These are phyloP conservation scores for Caenorhabditis sp. DNA, from an alignment of 2,888 invertebrate genomes.

Conservation along the genomic window DNA sequence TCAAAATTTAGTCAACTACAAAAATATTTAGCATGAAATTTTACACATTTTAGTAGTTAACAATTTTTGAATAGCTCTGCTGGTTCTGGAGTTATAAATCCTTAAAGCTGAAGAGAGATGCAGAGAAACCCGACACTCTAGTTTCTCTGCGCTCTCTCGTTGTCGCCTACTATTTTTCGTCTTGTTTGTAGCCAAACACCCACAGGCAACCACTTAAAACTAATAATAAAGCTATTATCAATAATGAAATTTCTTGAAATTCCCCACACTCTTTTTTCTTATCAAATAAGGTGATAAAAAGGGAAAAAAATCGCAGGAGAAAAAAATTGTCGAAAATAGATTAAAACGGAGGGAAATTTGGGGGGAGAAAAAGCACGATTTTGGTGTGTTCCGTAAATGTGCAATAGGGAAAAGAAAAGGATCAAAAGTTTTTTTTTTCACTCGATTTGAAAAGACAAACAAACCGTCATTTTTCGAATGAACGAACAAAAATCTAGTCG, in stretches of 20 bases:
- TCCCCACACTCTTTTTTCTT: not conserved
- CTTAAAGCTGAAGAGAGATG: not conserved
- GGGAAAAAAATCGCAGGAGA: not conserved
- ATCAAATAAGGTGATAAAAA: slow-evolving; percentile 1
- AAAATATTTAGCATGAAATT: not conserved
- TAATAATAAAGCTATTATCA: slow-evolving; percentile 2
- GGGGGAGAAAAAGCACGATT: slow-evolving; percentile 3
- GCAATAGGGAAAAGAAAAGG: not conserved
- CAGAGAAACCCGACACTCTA: too few relatives aligned
- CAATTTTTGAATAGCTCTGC: not conserved
- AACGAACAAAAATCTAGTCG: not conserved
- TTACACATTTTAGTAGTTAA: not conserved
- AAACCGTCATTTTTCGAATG: slow-evolving; percentile 5
- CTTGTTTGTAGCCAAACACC: too few relatives aligned
- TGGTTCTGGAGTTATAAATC: not conserved
- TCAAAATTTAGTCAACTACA: not conserved
- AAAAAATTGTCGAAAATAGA: slow-evolving; percentile 5
- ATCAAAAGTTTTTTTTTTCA: slow-evolving; percentile 1
- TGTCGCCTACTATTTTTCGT: too few relatives aligned
- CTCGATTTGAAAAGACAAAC: slow-evolving; percentile 17
- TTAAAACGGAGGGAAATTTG: not conserved
- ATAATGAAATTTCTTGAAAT: not conserved
- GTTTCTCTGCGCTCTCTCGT: too few relatives aligned
- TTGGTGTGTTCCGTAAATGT: slow-evolving; percentile 4
- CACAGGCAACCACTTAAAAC: too few relatives aligned